Percentiles rank a stretch among this genome's conserved stretches.
These are phyloP conservation scores for Gnatocerus cornutus DNA, from an alignment of 2,888 invertebrate genomes.

Conservation along the genomic window DNA sequence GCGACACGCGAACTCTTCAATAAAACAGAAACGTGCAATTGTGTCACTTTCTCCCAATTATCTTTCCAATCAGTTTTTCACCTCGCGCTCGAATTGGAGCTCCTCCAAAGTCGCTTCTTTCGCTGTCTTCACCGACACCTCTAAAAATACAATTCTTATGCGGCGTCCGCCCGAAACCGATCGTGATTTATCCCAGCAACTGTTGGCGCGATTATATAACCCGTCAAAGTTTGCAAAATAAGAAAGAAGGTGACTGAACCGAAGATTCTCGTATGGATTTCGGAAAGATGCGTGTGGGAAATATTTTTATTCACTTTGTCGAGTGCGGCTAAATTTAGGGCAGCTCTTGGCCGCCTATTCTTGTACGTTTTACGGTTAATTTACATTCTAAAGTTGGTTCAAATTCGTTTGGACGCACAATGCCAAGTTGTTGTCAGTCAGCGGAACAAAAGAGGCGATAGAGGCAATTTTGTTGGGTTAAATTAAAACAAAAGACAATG, in stretches of 20 bases:
- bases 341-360: constrained; percentile 28
- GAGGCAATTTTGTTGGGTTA: not conserved
- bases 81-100: constrained; percentile 9
- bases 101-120: constrained; percentile 30
- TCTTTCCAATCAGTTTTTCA: not conserved
- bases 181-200: constrained; percentile 26
- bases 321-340: constrained; percentile 24
- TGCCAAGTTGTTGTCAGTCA: constrained; percentile 21
- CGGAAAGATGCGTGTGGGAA: too few species aligned
- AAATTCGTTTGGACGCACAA: constrained; percentile 22
- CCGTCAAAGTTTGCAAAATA: constrained; percentile 5
- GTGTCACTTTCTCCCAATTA: too few species aligned
- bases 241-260: constrained; percentile 2
- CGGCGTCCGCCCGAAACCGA: constrained; percentile 3
- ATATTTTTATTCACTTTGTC: constrained; percentile 22
- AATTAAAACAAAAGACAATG: not conserved
- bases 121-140: too few species aligned
- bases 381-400: constrained; percentile 37
- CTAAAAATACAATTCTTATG: constrained; percentile 33
- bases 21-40: too few species aligned
- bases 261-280: too few species aligned
- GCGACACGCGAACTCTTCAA: too few species aligned
- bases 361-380: constrained; percentile 36
- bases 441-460: constrained; percentile 21
- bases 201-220: constrained; percentile 17